Percentiles rank a stretch among this genome's conserved stretches.
These are phyloP conservation scores for Limosa lapponica DNA, from an alignment of 2,797 vertebrate species.

Conservation along the genomic window DNA sequence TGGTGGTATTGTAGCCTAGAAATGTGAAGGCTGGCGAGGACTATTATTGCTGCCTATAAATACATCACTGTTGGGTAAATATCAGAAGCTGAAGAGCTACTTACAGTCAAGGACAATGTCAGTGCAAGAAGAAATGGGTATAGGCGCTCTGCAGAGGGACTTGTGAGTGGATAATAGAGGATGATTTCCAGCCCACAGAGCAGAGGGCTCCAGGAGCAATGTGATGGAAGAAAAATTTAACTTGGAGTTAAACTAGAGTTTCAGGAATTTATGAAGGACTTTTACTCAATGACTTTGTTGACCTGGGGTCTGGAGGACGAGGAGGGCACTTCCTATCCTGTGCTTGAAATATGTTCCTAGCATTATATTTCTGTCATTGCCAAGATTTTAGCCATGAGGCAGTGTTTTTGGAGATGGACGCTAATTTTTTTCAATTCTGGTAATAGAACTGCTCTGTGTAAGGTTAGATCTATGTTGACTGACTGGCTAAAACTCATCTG, in stretches of 20 bases:
- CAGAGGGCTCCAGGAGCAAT: not conserved
- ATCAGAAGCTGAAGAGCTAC: not conserved
- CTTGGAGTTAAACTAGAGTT: not conserved
- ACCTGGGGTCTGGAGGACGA: not conserved
- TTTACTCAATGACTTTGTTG: not conserved
- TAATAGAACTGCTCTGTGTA: not conserved
- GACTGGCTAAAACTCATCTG: not conserved
- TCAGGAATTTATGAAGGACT: not conserved
- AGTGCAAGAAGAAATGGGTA: not conserved
- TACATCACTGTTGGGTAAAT: not conserved
- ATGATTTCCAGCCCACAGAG: not conserved
- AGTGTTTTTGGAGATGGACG: not conserved
- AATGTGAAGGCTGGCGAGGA: not conserved
- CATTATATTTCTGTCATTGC: not conserved
- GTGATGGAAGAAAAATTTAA: not conserved
- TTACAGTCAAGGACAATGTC: not conserved
- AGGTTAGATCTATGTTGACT: not conserved
- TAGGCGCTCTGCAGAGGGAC: not conserved
- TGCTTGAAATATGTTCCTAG: not conserved
- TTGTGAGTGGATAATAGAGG: not conserved
- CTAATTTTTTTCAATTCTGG: not conserved
- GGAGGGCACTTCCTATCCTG: not conserved
- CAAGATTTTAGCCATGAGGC: not conserved
- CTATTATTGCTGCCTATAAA: not conserved
- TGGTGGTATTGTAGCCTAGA: not conserved